Base-by-base conservation (phyloP, 1,140 invertebrate genomes). In the Microvelia longipes region DNA sequence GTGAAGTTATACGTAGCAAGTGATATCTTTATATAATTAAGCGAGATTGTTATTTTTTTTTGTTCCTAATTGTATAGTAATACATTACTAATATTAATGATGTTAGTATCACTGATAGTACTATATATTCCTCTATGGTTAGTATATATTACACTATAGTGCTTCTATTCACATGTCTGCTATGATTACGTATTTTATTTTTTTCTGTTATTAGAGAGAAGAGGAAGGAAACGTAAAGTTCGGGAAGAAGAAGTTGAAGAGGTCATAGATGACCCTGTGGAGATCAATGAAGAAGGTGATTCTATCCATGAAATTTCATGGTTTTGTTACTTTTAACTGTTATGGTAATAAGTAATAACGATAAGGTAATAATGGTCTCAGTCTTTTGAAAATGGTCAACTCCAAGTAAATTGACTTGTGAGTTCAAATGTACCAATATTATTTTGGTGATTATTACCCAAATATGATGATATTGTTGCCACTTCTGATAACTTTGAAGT, bases 201-300 rank as follows among this genome's bases (percentile, higher is more conserved):
- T 5, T 64, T 5, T 64, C 24, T 24, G 5, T 14, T 64, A 13
- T 26, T 64, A 64, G 62, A 64, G 5, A 64, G 24, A 24, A 11
- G 62, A 5, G 62, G 62, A 64, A 64, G 62, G 70, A 85, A 84
- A 70, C 84, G 82, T 73, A 81, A 82, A 29, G 84, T 82, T 73
- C 84, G 84, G 68, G 84, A 85, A 70, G 81, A 82, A 27, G 83
- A 85, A 69, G 82, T 84, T 61, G 78, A 75, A 30, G 70, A 69
- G 27, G 82, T 80, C 26, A 81, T 82, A 11, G 81, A 81, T 60
- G 80, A 81, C 70, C 73, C 74, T 25, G 13, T 30, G 35, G 83
- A 82, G 71, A 75, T 72, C 30, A 75, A 78, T 68, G 75, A 75
- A 62, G 73, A 71, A 67, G 78, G 76, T 70, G 68, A 69, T 13